Evolutionary conservation across 37 sponge, comb jelly and placozoan species (phyloP), one percentile per base, ranked within the genome.

Genomic region (Cladorhizidae sp.): DNA sequence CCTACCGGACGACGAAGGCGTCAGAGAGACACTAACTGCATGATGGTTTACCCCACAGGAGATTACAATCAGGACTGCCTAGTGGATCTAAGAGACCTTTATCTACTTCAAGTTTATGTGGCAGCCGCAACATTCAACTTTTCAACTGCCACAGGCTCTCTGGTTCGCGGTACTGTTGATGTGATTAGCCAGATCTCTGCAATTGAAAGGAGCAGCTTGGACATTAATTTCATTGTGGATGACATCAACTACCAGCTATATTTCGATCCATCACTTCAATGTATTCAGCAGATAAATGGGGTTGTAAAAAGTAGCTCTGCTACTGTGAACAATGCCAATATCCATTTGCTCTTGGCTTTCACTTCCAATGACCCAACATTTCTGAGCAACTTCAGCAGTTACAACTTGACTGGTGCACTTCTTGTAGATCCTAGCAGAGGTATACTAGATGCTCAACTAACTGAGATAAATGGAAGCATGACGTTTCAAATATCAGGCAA

Each of bases 21-120:
- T 11, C 29, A 68, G 38, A 36, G 39, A 36, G 69, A 36, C 7
- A 36, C 35, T 36, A 28, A 61, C 25, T 68, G 69, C 35, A 9
- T 11, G 20, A 31, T 38, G 40, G 28, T 39, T 36, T 54, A 25
- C 17, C 57, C 35, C 0, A 26, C 9, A 14, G 93, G 83, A 2
- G 93, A 92, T 70, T 41, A 75, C 17, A 93, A 89, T 42, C 71
- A 80, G 0, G 94, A 93, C 58, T 62, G 90, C 64, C 18, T 11
- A 6, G 78, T 86, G 35, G 94, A 93, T 35, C 67, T 88, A 35
- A 80, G 87, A 41, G 94, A 93, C 64, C 59, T 64, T 20, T 75
- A 77, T 54, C 41, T 65, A 0, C 64, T 89, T 7, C 90, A 83
- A 41, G 61, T 37, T 23, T 93, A 89, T 56, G 26, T 77, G 36